Percentiles rank a stretch among this genome's conserved stretches.
phyloP scores from a whole-genome alignment of 1,140 invertebrate genomes.

The Pachypeltis micranthus region DNA sequence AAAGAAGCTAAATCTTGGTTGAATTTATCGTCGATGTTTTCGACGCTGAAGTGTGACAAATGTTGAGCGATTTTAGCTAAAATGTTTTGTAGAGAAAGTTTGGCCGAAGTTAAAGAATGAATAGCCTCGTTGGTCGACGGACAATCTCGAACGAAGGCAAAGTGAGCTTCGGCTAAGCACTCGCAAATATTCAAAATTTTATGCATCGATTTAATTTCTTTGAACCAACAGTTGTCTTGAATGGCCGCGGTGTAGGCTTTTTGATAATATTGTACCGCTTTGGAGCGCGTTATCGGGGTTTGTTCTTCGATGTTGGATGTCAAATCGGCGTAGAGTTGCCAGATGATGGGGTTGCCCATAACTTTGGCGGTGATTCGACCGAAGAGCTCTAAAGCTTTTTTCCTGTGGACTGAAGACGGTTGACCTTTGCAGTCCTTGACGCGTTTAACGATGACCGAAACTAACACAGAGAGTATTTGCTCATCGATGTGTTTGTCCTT shows the following conservation, averaged over 20 bases:
- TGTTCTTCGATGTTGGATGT: constrained; percentile 46
- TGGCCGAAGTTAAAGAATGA: constrained; percentile 24
- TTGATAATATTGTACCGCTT: constrained; percentile 46
- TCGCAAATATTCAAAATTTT: constrained; percentile 39
- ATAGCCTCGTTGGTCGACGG: constrained; percentile 19
- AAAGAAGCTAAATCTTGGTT: constrained; percentile 12
- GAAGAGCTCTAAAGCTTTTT: constrained; percentile 60
- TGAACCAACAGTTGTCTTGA: constrained; percentile 43
- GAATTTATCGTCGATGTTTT: constrained; percentile 10
- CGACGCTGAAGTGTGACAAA: neutral
- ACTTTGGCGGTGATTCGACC: constrained; percentile 59
- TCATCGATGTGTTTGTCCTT: constrained; percentile 68
- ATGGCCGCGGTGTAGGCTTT: constrained; percentile 38
- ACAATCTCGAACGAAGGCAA: constrained; percentile 14
- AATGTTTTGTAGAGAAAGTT: constrained; percentile 24
- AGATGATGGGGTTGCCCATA: constrained; percentile 55
- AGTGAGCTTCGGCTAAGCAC: constrained; percentile 33
- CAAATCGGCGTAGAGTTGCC: constrained; percentile 66
- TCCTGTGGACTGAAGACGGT: constrained; percentile 30
- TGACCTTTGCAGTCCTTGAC: constrained; percentile 28
- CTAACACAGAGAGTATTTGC: constrained; percentile 62
- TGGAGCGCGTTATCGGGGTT: constrained; percentile 46
- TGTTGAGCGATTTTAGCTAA: constrained; percentile 23
- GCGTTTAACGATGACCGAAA: constrained; percentile 55
- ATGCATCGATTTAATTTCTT: constrained; percentile 36